Percentiles rank a stretch among this genome's conserved stretches.
These are phyloP conservation scores for Drosophila borealis DNA, from an alignment of 2,888 invertebrate genomes.

Conservation along the genomic window DNA sequence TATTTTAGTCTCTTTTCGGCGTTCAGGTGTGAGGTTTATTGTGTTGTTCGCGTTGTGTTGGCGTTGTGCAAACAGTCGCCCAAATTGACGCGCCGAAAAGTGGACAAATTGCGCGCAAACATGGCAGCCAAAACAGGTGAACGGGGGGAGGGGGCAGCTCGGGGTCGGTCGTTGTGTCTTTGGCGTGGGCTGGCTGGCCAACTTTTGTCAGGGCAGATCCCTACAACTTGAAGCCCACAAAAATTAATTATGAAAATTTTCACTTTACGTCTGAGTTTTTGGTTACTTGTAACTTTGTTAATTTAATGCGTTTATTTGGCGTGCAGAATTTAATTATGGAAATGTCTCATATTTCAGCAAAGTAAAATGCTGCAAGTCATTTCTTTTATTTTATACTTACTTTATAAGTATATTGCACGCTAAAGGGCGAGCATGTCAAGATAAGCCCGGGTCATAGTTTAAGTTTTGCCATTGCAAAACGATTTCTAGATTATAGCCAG, in stretches of 20 bases:
- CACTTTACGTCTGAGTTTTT: constrained; percentile 61
- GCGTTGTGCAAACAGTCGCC: constrained; percentile 35
- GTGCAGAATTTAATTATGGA: constrained; percentile 70
- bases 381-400: not conserved
- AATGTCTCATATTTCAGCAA: constrained; percentile 66
- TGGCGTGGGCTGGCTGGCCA: not conserved
- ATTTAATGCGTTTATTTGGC: constrained; percentile 74
- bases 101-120: constrained; percentile 70
- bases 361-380: constrained; percentile 17
- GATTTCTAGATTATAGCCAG: not conserved
- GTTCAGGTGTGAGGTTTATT: constrained; percentile 43
- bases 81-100: constrained; percentile 57
- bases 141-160: constrained; percentile 1
- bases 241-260: constrained; percentile 78
- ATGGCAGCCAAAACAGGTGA: constrained; percentile 49
- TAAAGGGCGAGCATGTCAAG: not conserved
- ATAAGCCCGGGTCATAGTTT: not conserved
- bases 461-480: not conserved
- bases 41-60: constrained; percentile 21
- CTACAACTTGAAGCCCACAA: constrained; percentile 48
- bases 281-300: constrained; percentile 69
- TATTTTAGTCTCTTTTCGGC: constrained; percentile 25
- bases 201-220: constrained; percentile 11
- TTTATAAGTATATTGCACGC: not conserved
- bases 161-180: constrained; percentile 1